Percentiles rank a stretch among this genome's conserved stretches.
phyloP scores from a whole-genome alignment of 2,888 invertebrate species.

The Meloe dianella region DNA sequence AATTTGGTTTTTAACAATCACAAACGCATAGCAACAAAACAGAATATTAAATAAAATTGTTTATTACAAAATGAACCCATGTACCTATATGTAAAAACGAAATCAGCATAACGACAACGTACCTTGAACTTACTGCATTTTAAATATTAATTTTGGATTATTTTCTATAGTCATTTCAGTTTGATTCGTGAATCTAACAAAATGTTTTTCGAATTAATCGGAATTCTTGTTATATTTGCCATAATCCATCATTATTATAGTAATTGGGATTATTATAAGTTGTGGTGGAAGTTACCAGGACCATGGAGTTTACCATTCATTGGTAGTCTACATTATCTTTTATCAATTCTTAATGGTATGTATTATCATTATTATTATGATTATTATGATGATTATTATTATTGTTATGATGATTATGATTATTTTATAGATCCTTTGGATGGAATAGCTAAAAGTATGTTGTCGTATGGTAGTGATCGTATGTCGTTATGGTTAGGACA shows the following conservation, averaged over 20 bases:
- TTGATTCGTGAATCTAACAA: no score
- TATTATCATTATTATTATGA: not conserved
- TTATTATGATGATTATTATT: no score
- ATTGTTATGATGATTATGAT: not conserved
- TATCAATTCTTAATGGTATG: not conserved
- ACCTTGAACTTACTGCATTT: no score
- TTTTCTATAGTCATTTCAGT: no score
- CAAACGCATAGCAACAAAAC: no score
- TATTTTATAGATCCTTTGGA: not conserved
- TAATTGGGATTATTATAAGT: not conserved
- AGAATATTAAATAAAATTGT: no score
- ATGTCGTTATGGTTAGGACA: not conserved
- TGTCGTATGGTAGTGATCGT: not conserved
- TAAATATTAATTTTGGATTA: no score
- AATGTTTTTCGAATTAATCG: not conserved
- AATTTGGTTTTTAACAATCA: no score
- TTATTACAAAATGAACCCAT: no score
- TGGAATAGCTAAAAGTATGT: not conserved
- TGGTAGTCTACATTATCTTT: not conserved
- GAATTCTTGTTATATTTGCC: no score
- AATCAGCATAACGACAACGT: no score
- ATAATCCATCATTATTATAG: not conserved
- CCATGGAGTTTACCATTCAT: not conserved
- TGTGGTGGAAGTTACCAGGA: not conserved
- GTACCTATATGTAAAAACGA: no score